phyloP scores from a whole-genome alignment of 2,888 invertebrate species.

The Xanthia icteritia region DNA sequence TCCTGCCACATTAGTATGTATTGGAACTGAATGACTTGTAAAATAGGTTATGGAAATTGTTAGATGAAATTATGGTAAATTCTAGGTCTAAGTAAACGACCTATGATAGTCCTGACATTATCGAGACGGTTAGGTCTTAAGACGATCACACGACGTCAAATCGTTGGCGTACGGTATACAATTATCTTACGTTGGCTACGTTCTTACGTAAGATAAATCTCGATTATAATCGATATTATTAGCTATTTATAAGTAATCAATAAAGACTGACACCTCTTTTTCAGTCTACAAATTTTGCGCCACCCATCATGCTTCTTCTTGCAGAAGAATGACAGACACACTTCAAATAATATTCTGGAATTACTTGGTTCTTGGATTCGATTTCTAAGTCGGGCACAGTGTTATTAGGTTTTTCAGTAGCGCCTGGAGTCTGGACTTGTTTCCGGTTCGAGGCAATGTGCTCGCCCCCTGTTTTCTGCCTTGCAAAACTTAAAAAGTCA shows the following conservation, averaged over 20 bases:
- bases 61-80: conserved; percentile 21
- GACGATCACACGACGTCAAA: background rate
- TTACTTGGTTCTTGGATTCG: background rate
- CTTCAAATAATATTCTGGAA: background rate
- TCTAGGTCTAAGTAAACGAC: conserved; percentile 10
- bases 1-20: conserved; percentile 25
- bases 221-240: background rate
- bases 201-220: background rate
- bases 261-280: background rate
- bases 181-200: conserved; percentile 1
- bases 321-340: background rate
- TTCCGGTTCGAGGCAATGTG: too few relatives aligned
- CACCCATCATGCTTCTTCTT: background rate
- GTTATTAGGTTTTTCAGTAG: background rate
- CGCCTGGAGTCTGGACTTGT: too few relatives aligned
- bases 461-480: too few relatives aligned
- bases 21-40: conserved; percentile 25
- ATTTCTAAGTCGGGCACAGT: background rate
- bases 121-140: conserved; percentile 2
- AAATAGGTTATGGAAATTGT: conserved; percentile 37
- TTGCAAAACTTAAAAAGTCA: background rate
- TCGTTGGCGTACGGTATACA: background rate
- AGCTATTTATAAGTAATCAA: background rate
- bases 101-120: background rate
- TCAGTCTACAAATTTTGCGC: too few relatives aligned